Base-by-base conservation (phyloP, 2,797 vertebrate species). In the Sciaenops ocellatus region DNA sequence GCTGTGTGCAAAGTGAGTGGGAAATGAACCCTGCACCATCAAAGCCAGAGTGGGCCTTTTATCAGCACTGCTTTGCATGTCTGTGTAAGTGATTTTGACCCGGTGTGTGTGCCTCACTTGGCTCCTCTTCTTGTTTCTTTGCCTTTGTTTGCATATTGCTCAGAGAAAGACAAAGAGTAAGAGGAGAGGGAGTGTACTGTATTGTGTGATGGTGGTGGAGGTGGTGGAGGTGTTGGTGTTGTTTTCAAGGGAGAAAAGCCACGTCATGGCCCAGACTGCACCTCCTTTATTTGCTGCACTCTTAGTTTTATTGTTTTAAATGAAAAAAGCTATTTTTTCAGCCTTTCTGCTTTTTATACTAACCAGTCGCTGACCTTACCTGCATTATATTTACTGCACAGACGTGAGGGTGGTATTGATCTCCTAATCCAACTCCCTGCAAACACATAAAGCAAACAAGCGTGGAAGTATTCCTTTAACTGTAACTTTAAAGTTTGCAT, bases 51-150 rank as follows among this genome's bases (percentile, higher is more conserved):
- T 6, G 11, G 51, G 22, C 47, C 55, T 75, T 81, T 82, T 79
- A 82, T 87, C 76, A 75, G 73, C 65, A 3, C 42, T 38, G 62
- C 41, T 88, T 88, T 89, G 84, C 83, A 84, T 80, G 65, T 85
- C 69, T 65, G 56, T 41, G 2, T 60, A 59, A 70, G 67, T 76
- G 62, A 79, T 85, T 76, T 51, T 71, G 65, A 80, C 62, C 61
- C n/a, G 0, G 42, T 44, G 59, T 52, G 66, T 60, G 73, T 62
- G 64, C 73, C 65, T 86, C 69, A 17, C 41, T 81, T 55, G 73
- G 79, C 65, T 67, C 17, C 17, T 30, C 52, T 28, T 65, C 52
- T 78, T 63, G 24, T 72, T 65, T 78, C 66, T 46, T 59, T 77
- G 59, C 67, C 78, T 85, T 82, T 59, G 73, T 86, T 81, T 88